phyloP scores from a whole-genome alignment of 2,113 vertebrate genomes.

The Scomber colias region DNA sequence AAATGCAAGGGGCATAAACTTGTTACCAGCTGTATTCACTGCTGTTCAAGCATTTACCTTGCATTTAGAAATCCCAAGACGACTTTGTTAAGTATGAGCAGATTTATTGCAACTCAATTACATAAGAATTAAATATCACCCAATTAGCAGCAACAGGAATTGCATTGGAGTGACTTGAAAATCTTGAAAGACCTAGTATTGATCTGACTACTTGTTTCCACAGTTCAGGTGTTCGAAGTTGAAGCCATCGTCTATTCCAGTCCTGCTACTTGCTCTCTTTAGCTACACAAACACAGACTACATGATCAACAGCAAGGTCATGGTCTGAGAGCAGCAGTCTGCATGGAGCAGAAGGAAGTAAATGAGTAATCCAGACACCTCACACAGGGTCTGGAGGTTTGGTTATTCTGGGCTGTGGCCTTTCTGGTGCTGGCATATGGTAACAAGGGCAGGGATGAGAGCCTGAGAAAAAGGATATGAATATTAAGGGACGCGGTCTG shows the following conservation, averaged over 20 bases:
- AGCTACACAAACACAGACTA: conserved; percentile 50
- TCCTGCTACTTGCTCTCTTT: conserved; percentile 10
- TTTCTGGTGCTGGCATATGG: conserved; percentile 62
- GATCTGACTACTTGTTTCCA: conserved; percentile 40
- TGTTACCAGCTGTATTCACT: too few relatives aligned
- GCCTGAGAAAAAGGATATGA: conserved; percentile 45
- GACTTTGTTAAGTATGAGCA: too few relatives aligned
- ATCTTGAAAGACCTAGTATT: conserved; percentile 20
- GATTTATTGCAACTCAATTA: too few relatives aligned
- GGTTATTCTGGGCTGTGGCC: conserved; percentile 74
- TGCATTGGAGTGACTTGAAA: conserved; percentile 10
- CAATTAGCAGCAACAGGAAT: neutral
- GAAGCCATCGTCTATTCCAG: conserved; percentile 27
- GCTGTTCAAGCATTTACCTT: too few relatives aligned
- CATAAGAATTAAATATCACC: neutral
- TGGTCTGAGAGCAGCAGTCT: conserved; percentile 27
- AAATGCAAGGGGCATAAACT: too few relatives aligned
- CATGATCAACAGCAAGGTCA: conserved; percentile 20
- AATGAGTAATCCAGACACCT: conserved; percentile 26
- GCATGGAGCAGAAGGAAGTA: conserved; percentile 3
- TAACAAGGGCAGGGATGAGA: conserved; percentile 9
- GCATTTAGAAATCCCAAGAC: too few relatives aligned
- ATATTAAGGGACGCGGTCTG: conserved; percentile 27
- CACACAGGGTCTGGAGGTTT: conserved; percentile 11
- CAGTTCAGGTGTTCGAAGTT: neutral